phyloP scores from a whole-genome alignment of 2,888 invertebrate species.

The Chrysina gloriosa region DNA sequence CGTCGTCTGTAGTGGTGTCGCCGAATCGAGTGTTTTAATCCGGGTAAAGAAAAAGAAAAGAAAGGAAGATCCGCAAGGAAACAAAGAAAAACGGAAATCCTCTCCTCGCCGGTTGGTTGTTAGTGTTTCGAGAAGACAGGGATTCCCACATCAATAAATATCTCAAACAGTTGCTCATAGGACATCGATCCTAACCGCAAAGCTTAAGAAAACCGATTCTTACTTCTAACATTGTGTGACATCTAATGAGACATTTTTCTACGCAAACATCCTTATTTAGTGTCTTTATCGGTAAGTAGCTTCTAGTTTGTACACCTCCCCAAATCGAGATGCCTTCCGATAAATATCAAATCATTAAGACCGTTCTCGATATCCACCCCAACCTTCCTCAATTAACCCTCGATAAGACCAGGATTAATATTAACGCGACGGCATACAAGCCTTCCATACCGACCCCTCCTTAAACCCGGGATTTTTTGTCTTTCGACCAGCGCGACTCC shows the following conservation, averaged over 20 bases:
- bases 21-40: slow-evolving; percentile 14
- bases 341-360: not conserved
- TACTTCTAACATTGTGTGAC: slow-evolving; percentile 5
- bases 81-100: no score
- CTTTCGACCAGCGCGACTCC: not conserved
- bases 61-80: not conserved
- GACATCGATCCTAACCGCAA: not conserved
- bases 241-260: slow-evolving; percentile 32
- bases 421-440: not conserved
- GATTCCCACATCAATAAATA: no score
- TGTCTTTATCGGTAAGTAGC: slow-evolving; percentile 26
- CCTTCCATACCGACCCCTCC: not conserved
- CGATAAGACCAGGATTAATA: not conserved
- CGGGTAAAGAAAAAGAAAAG: not conserved
- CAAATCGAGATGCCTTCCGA: not conserved
- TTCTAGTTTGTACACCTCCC: not conserved
- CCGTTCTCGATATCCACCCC: not conserved
- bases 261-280: slow-evolving; percentile 22
- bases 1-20: slow-evolving; percentile 22
- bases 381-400: not conserved
- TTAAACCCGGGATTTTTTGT: not conserved
- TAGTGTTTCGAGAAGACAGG: not conserved
- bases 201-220: not conserved
- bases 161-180: no score
- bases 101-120: not conserved